Evolutionary conservation across 2,113 vertebrate species (phyloP), one percentile per base, ranked within the genome.

Genomic region (Engystomops pustulosus): DNA sequence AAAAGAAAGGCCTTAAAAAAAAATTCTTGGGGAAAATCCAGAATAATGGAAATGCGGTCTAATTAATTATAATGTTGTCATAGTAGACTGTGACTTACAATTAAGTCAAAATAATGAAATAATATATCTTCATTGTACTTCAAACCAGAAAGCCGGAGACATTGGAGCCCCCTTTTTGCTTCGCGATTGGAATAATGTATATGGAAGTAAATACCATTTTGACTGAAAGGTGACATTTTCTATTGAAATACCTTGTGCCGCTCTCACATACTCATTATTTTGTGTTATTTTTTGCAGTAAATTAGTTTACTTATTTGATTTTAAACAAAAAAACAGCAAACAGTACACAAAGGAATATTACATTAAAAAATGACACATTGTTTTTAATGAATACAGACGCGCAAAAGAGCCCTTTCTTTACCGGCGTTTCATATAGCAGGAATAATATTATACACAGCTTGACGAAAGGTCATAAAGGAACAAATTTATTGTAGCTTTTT

Each of bases 401-500:
- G 49, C 11, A 87, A 87, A 89, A 89, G 88, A 44, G 20, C 34
- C 88, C 91, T 88, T 76, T 90, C 86, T 89, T 9, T 65, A 72
- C 85, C 90, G 88, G 87, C 88, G 86, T 83, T 75, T 89, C 81
- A 84, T 90, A 78, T 89, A 87, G 67, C 89, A 87, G 88, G 93
- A 91, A 85, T 85, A 89, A 86, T 87, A 89, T 89, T 89, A 86
- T 87, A 90, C 30, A 86, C 87, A 88, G 55, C 89, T 84, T 90
- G 76, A 87, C 75, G 78, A 87, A 89, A 88, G 85, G 83, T 89
- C 87, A 88, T 41, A 72, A 83, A 88, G 36, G 84, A 90, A 88
- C 88, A 89, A 90, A 90, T 88, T 60, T 62, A 65, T 58, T 47
- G 71, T 60, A 72, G 47, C 72, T 89, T 82, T 89, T n/a, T 88